phyloP scores from a whole-genome alignment of 2,797 vertebrate species.

The Meda fulgida region DNA sequence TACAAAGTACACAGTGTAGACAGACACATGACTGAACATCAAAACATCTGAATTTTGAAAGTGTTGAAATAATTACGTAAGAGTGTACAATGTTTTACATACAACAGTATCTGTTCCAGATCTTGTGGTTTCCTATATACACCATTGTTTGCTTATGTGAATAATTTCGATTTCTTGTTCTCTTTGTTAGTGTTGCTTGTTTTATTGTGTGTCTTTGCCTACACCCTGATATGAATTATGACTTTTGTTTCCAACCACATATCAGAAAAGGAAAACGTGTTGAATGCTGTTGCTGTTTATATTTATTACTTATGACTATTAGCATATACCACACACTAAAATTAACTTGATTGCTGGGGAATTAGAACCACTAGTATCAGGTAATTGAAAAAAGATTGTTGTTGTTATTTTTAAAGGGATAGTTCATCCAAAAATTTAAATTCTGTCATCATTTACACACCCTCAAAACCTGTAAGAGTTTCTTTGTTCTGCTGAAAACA shows the following conservation, averaged over 20 bases:
- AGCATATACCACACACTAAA: no score
- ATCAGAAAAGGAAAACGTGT: neutral
- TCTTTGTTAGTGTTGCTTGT: neutral
- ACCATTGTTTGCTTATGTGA: neutral
- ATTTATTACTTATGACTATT: neutral
- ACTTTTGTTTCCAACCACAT: neutral
- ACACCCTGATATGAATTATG: neutral
- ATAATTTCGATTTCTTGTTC: neutral
- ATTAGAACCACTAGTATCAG: neutral
- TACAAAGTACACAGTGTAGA: neutral
- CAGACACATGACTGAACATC: neutral
- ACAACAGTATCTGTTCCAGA: neutral
- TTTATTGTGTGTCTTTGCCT: neutral
- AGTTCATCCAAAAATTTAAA: neutral
- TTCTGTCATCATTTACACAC: neutral
- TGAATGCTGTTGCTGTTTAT: neutral
- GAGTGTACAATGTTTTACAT: neutral
- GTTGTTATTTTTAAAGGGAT: neutral
- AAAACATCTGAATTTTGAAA: slow-evolving; percentile 8
- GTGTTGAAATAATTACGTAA: neutral
- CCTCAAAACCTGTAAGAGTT: neutral
- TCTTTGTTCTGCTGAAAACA: neutral
- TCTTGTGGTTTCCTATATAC: neutral
- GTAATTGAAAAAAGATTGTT: neutral
- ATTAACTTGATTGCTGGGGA: neutral